Evolutionary conservation across 2,888 invertebrate species (phyloP).

Genomic region (Atrina japonica): DNA sequence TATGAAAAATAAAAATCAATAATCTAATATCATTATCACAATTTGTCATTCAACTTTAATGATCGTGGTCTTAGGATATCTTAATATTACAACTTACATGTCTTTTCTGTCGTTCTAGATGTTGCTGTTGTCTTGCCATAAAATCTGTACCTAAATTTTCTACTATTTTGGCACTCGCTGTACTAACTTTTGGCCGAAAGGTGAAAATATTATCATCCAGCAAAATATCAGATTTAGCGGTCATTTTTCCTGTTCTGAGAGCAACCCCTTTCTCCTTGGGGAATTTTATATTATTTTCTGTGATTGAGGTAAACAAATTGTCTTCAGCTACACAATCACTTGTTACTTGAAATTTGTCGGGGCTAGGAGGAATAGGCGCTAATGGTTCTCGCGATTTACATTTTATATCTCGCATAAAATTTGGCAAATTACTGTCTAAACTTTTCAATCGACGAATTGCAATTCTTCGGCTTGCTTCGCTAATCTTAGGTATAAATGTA

Average conservation of each 20-base stretch:
- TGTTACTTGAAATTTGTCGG: slow-evolving; percentile 23
- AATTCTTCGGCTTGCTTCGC: slow-evolving; percentile 64
- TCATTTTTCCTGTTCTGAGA: slow-evolving; percentile 55
- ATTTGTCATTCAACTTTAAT: too few relatives aligned
- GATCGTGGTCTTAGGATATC: too few relatives aligned
- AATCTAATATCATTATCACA: too few relatives aligned
- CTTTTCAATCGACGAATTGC: slow-evolving; percentile 57
- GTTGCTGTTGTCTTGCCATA: slow-evolving; percentile 72
- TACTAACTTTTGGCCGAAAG: slow-evolving; percentile 72
- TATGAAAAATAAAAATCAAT: too few relatives aligned
- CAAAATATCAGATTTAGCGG: slow-evolving; percentile 50
- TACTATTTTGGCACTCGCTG: slow-evolving; percentile 69
- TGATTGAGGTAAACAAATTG: slow-evolving; percentile 3
- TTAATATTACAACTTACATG: slow-evolving; percentile 64
- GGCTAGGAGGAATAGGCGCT: slow-evolving; percentile 54
- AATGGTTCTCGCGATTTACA: slow-evolving; percentile 58
- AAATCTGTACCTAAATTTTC: slow-evolving; percentile 73
- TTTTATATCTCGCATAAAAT: slow-evolving; percentile 67
- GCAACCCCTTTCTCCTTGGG: slow-evolving; percentile 36
- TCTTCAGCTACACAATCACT: not conserved
- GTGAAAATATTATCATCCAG: slow-evolving; percentile 72
- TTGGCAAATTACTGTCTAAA: slow-evolving; percentile 55
- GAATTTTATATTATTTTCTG: not conserved
- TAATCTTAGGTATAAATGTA: slow-evolving; percentile 65
- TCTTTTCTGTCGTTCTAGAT: slow-evolving; percentile 70